These are phyloP conservation scores for Resseliella maxima DNA, from an alignment of 2,888 invertebrate species.

Conservation along the genomic window DNA sequence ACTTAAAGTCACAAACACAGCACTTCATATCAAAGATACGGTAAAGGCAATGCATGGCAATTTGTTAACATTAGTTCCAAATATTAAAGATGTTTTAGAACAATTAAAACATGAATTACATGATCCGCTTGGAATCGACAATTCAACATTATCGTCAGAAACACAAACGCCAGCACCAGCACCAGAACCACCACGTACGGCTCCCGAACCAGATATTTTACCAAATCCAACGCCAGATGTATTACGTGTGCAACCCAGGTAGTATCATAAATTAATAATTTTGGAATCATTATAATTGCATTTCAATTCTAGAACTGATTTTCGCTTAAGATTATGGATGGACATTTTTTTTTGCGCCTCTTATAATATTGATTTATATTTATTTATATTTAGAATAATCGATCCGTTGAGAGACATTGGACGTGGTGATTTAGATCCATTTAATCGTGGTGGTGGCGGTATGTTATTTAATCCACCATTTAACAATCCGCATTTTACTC, in stretches of 20 bases:
- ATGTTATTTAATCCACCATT: slow-evolving; percentile 78
- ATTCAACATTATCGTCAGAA: slow-evolving; percentile 60
- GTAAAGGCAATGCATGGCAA: slow-evolving; percentile 71
- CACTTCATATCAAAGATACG: slow-evolving; percentile 71
- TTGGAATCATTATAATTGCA: no score
- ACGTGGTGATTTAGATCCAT: slow-evolving; percentile 82
- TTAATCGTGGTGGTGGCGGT: slow-evolving; percentile 75
- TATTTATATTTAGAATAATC: slow-evolving; percentile 58
- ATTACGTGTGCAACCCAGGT: neutral
- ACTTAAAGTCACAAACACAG: slow-evolving; percentile 73
- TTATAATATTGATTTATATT: neutral
- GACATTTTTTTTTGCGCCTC: neutral
- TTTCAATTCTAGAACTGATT: neutral
- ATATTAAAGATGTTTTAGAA: slow-evolving; percentile 72
- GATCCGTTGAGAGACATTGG: slow-evolving; percentile 72
- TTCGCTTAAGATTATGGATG: neutral
- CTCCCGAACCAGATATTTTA: neutral
- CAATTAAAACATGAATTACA: slow-evolving; percentile 75
- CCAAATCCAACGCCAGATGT: slow-evolving; percentile 27
- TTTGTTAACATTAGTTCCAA: slow-evolving; percentile 75
- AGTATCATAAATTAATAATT: neutral
- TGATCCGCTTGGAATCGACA: slow-evolving; percentile 69
- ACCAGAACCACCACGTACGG: neutral
- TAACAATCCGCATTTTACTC: slow-evolving; percentile 57
- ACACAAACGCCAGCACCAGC: slow-evolving; percentile 57